phyloP scores from a whole-genome alignment of 2,888 invertebrate genomes.

The Eulithis prunata region DNA sequence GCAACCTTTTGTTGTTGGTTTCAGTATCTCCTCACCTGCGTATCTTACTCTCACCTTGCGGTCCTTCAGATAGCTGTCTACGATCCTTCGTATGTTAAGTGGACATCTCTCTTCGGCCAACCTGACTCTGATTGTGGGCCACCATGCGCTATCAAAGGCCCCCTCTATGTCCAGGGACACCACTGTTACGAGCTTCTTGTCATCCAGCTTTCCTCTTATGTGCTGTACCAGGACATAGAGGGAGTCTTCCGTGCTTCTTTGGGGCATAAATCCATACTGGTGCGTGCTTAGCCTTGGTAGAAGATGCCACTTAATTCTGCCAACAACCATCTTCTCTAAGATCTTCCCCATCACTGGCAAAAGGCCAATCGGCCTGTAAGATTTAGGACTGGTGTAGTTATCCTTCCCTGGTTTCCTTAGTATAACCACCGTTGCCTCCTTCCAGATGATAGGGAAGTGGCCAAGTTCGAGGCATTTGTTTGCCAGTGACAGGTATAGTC shows the following conservation, averaged over 20 bases:
- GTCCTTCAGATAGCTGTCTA: constrained; percentile 23
- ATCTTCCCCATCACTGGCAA: constrained; percentile 40
- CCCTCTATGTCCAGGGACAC: no score
- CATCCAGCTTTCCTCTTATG: not conserved
- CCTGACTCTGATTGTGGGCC: constrained; percentile 22
- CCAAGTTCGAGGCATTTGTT: not conserved
- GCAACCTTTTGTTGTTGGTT: constrained; percentile 3
- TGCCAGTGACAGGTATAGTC: not conserved
- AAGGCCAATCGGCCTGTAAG: constrained; percentile 41
- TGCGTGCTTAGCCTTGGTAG: constrained; percentile 1
- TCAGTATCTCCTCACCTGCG: constrained; percentile 25
- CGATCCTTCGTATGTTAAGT: constrained; percentile 6
- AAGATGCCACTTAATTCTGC: constrained; percentile 13
- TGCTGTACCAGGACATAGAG: constrained; percentile 4
- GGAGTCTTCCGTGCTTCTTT: constrained; percentile 20
- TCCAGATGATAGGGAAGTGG: constrained; percentile 17
- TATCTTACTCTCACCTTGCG: constrained; percentile 26
- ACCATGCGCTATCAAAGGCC: not conserved
- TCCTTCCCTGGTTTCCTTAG: constrained; percentile 9
- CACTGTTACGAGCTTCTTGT: constrained; percentile 6
- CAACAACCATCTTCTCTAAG: constrained; percentile 9
- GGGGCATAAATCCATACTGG: constrained; percentile 18
- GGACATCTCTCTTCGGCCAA: constrained; percentile 24
- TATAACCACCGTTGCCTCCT: constrained; percentile 18
- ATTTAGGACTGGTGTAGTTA: constrained; percentile 31